These are phyloP conservation scores for Spodoptera littoralis DNA, from an alignment of 2,888 invertebrate genomes.

Conservation along the genomic window DNA sequence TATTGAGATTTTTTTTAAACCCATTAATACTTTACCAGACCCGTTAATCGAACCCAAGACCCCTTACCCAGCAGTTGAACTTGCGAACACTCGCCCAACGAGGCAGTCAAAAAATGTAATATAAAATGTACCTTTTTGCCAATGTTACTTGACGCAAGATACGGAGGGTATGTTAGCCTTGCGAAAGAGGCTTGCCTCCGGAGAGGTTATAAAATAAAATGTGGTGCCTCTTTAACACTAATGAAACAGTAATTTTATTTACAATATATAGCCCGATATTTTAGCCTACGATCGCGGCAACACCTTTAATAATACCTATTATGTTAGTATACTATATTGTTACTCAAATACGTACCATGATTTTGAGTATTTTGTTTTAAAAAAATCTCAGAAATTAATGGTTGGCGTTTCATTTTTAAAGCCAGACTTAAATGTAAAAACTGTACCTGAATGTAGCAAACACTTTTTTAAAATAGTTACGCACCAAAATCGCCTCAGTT, in stretches of 20 bases:
- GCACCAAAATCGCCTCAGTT: too few species aligned
- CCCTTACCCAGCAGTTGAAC: too few species aligned
- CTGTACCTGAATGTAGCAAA: too few species aligned
- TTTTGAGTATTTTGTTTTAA: constrained; percentile 7
- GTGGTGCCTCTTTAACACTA: constrained; percentile 49
- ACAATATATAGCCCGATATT: constrained; percentile 49
- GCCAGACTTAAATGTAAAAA: too few species aligned
- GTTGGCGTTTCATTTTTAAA: neutral
- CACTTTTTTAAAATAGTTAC: too few species aligned
- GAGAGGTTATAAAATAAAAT: constrained; percentile 59
- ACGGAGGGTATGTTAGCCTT: constrained; percentile 23
- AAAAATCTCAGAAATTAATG: too few species aligned
- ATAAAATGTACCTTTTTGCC: neutral
- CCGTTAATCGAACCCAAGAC: too few species aligned
- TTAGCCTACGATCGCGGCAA: constrained; percentile 27
- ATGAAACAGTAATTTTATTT: constrained; percentile 67
- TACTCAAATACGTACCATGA: too few species aligned
- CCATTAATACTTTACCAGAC: too few species aligned
- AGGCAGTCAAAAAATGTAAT: neutral
- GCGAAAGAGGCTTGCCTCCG: constrained; percentile 40
- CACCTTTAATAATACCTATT: constrained; percentile 22
- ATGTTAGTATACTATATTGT: neutral
- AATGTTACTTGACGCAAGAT: constrained; percentile 28
- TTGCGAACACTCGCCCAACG: too few species aligned
- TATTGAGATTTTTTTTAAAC: too few species aligned